phyloP scores from a whole-genome alignment of 2,113 vertebrate genomes.

The Bubo scandiacus region DNA sequence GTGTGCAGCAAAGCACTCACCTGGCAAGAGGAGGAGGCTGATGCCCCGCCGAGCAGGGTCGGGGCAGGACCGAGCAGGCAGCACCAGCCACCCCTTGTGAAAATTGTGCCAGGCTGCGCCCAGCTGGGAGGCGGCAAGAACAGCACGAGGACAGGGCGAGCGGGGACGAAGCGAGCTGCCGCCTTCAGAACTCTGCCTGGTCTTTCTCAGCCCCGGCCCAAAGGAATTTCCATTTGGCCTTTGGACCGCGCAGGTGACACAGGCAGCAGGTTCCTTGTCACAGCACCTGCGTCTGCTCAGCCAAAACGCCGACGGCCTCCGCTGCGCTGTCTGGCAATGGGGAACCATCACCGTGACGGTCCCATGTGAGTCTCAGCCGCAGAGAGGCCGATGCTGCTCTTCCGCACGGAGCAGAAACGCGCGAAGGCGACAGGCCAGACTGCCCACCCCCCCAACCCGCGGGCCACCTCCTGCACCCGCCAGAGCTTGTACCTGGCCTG shows the following conservation, averaged over 20 bases:
- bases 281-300: background rate
- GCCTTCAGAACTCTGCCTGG: background rate
- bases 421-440: rapidly evolving
- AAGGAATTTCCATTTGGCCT: background rate
- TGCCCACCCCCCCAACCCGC: background rate
- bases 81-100: no score
- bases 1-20: no score
- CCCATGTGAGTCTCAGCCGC: background rate
- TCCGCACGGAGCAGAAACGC: rapidly evolving
- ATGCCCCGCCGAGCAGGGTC: no score
- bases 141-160: background rate
- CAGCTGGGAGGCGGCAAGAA: background rate
- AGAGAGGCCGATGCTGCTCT: background rate
- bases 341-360: rapidly evolving
- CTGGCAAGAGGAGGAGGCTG: no score
- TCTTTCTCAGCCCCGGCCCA: background rate
- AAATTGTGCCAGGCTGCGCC: background rate
- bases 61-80: no score
- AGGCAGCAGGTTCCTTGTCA: no score
- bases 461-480: rapidly evolving
- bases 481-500: constrained; percentile 75
- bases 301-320: background rate
- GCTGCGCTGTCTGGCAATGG: rapidly evolving
- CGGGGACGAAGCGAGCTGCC: no score
- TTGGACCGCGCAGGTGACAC: background rate